Base-by-base conservation (phyloP, 2,888 invertebrate species). In the Drosophila kuntzei region DNA sequence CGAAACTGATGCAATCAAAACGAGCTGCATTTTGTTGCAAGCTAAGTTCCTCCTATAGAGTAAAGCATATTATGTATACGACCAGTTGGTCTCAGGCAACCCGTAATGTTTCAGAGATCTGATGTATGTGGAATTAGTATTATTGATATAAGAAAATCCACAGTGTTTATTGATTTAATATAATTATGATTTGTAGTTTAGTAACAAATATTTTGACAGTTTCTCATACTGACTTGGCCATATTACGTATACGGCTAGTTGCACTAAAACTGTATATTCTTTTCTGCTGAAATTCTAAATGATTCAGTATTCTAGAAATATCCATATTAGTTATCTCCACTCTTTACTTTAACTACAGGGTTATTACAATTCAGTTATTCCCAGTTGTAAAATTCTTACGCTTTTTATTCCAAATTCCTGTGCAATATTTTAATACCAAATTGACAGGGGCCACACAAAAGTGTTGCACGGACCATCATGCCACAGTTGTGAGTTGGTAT, bases 401-500 rank as follows among this genome's bases (percentile, higher is more conserved):
- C 7, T 2, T 5, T 39, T 57, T 37, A 57, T 44, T 25, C 2
- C 37, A 14, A 69, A 75, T 54, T 60, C 58, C 39, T 55, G 18
- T 55, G 59, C 50, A 59, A 71, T 82, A 80, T 82, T 77, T 86
- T 71, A 80, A 84, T 84, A 55, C 55, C 57, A 63, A 79, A 71
- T 69, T 71, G 67, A 79, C 79, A 86, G 70, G 70, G 67, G 67
- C 61, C 70, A 46, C 54, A 51, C 61, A 69, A 76, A 64, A 80
- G 54, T 74, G 68, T 73, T 65, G 57, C 60, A 61, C 54, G 39
- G 14, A n/a, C 18, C 41, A 29, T 22, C 14, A 41, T 55, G 62
- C 49, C 55, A 37, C 57, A 55, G 37, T 58, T 70, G 43, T 66
- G 32, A 63, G 64, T 39, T 55, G 41, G 27, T 36, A 20, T 54